phyloP scores from a whole-genome alignment of 2,797 vertebrate genomes.

The Falco berigora region DNA sequence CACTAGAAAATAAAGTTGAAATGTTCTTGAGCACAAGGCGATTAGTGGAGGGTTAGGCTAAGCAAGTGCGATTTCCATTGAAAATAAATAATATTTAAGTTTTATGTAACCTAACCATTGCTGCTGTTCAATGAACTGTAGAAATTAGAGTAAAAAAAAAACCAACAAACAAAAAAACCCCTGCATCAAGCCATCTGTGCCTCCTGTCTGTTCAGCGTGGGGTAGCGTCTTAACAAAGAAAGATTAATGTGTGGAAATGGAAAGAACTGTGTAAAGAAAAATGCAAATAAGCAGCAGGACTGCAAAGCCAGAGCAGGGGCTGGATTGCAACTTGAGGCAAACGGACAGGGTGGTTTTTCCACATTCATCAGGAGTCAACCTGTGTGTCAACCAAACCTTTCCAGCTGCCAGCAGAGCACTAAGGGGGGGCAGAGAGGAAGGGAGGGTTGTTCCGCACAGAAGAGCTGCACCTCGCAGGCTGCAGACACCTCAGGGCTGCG shows the following conservation, averaged over 20 bases:
- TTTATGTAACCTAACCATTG: conserved; percentile 12
- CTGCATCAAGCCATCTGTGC: conserved; percentile 19
- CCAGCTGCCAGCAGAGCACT: background rate
- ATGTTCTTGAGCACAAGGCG: background rate
- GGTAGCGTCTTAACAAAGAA: conserved; percentile 1
- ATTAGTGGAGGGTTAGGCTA: background rate
- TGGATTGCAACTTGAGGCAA: background rate
- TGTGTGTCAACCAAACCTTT: background rate
- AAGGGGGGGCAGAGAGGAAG: background rate
- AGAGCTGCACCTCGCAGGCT: background rate
- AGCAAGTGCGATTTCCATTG: background rate
- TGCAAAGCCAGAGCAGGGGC: background rate
- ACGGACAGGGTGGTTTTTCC: background rate
- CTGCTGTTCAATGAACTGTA: background rate
- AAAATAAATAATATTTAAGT: background rate
- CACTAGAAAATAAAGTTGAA: background rate
- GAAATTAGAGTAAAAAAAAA: conserved; percentile 6
- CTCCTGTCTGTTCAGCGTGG: background rate
- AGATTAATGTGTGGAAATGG: conserved; percentile 8
- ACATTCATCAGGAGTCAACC: background rate
- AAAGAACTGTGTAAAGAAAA: conserved; percentile 4
- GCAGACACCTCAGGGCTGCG: background rate
- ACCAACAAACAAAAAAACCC: background rate
- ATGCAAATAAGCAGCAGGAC: background rate
- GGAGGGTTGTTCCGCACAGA: background rate